Base-by-base conservation (phyloP, 2,888 invertebrate genomes). In the Tolmerus cingulatus region DNA sequence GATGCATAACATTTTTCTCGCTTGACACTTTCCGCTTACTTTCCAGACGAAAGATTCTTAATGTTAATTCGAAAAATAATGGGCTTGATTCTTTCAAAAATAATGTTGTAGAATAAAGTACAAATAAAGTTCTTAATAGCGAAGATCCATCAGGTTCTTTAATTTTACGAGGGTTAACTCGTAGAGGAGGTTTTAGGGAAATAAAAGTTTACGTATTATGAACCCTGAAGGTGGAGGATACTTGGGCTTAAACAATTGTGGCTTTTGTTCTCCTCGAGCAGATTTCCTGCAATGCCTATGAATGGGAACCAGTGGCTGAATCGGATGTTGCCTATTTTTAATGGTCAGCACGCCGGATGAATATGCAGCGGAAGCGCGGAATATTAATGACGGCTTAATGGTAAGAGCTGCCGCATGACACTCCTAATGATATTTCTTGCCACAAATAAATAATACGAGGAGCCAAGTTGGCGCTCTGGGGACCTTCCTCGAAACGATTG, bases 311-410 rank as follows among this genome's bases (percentile, higher is more conserved):
- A 3, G 34, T 76, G 76, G 57, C 82, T 30, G 30, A 16, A 66
- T 84, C 82, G 85, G 85, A 85, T 74, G 74, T 85, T 85, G 74
- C 85, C 85, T 85, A 85, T 85, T 85, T 85, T 85, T 74, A 74
- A 74, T 43, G 37, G 85, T 85, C 85, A 85, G 30, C 82, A 82
- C 78, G 43, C 40, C 86, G 86, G 86, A 86, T 86, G 86, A 86
- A 86, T 86, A 86, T 86, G 55, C 55, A 86, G 43, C 86, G 86
- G 86, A 86, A 86, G 40, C 51, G 46, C 77, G 55, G 85, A 85
- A 85, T 85, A 85, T 85, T 85, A 85, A 85, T 85, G 85, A 85
- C 74, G 74, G 46, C 74, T 85, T 85, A 85, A 85, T 85, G 85
- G 85, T 85, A 85, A 85, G 85, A 85, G 46, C 34, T 85, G 30